Evolutionary conservation across 2,797 vertebrate species (phyloP), one percentile per base, ranked within the genome.

Genomic region (Carduelis carduelis): DNA sequence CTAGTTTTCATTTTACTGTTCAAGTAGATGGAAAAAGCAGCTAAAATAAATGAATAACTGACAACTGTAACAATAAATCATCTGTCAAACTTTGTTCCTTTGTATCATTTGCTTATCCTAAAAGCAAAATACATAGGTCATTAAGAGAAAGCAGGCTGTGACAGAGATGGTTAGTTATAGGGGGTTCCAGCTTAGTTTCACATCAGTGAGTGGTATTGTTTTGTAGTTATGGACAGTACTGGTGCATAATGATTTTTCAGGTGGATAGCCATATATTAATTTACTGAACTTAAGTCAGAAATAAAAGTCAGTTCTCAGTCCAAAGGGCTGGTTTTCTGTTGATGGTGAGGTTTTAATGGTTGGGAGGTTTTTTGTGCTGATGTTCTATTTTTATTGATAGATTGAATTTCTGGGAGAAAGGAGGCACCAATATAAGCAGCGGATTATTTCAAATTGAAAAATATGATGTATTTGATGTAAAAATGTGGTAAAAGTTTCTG

Each of bases 401-500:
- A 94, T 96, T 96, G 57, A 63, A 35, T 96, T 96, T 96, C 85
- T 97, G 66, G 69, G 83, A 93, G 85, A 96, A 96, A 93, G 41
- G 23, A 91, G 70, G 30, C 89, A 97, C 97, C 71, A 68, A 64
- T 89, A 75, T 94, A 97, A 97, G 87, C 88, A 86, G 75, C 88
- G 14, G 34, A 82, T 95, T 94, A 91, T 95, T 97, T 96, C 93
- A 97, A 96, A 95, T 74, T 95, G 94, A 97, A 97, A 97, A 98
- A 96, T 97, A 95, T 90, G 97, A 96, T 39, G 39, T 39, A 39
- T 39, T 15, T 39, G 39, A 39, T 39, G 39, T 39, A 39, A 39
- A 39, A 96, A 97, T 85, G 86, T 89, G 57, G 93, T 95, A 97
- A 89, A 89, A 91, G 82, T 93, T 97, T 90, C 93, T 90, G 63